Percentiles rank a stretch among this genome's conserved stretches.
Conservation (phyloP, 2,113 vertebrate genomes). For the Trichomycterus rosablanca region DNA sequence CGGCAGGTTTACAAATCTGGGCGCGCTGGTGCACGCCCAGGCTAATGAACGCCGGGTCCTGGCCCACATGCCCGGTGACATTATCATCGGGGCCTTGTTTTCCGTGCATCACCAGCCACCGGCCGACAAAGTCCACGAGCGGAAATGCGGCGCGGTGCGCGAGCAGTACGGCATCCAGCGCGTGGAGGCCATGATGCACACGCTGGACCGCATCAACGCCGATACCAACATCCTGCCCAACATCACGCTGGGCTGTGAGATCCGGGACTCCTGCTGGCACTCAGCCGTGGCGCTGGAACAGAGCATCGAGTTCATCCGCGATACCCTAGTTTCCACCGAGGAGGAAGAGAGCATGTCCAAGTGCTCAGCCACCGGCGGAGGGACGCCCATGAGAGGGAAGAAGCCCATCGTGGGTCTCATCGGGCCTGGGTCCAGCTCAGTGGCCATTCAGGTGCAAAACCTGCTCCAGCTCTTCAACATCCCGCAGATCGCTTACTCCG, state of each 20-base stretch:
- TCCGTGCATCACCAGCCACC: constrained; percentile 96
- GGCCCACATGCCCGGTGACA: constrained; percentile 89
- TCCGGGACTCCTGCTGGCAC: constrained; percentile 98
- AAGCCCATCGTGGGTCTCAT: constrained; percentile 97
- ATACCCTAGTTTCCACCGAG: constrained; percentile 88
- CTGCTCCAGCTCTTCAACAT: constrained; percentile 98
- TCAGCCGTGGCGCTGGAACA: constrained; percentile 96
- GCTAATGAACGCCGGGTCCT: constrained; percentile 87
- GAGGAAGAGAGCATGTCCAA: constrained; percentile 85
- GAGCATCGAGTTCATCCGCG: constrained; percentile 97
- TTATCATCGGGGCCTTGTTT: constrained; percentile 95
- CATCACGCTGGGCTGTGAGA: constrained; percentile 92
- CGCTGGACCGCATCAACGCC: constrained; percentile 90
- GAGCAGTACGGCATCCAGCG: constrained; percentile 98
- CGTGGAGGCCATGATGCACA: constrained; percentile 97
- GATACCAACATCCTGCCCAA: constrained; percentile 86
- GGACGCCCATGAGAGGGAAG: constrained; percentile 75
- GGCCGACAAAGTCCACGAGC: constrained; percentile 95
- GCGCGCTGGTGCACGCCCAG: constrained; percentile 74
- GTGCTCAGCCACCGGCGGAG: constrained; percentile 70
- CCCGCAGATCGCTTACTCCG: constrained; percentile 97
- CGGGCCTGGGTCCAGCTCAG: constrained; percentile 94
- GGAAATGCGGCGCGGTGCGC: constrained; percentile 91
- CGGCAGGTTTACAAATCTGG: constrained; percentile 57
- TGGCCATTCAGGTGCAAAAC: constrained; percentile 98